phyloP scores from a whole-genome alignment of 2,888 invertebrate genomes.

The Mesoligia furuncula region DNA sequence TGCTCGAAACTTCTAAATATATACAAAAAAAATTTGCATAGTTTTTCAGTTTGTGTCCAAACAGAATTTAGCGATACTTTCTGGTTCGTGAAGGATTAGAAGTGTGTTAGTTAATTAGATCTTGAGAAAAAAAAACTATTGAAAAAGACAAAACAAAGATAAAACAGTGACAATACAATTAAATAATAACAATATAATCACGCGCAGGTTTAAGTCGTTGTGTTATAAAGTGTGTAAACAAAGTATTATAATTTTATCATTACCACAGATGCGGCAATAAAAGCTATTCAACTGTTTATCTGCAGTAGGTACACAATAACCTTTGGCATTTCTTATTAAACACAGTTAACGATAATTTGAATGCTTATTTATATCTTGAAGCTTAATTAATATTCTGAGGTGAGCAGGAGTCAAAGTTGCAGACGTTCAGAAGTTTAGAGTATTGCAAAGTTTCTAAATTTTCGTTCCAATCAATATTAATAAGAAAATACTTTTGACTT shows the following conservation, averaged over 20 bases:
- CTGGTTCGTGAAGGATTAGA: not conserved
- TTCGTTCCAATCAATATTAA: not conserved
- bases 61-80: not conserved
- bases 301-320: constrained; percentile 14
- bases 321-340: constrained; percentile 10
- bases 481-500: not conserved
- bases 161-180: not conserved
- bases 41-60: not conserved
- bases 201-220: constrained; percentile 12
- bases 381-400: not conserved
- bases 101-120: not conserved
- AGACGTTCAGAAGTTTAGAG: not conserved
- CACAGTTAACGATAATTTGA: constrained; percentile 12
- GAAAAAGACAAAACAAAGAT: not conserved
- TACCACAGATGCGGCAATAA: constrained; percentile 25
- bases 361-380: constrained; percentile 1
- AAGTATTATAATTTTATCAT: constrained; percentile 17
- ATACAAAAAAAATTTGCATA: too few relatives aligned
- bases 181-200: constrained; percentile 8
- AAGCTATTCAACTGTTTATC: constrained; percentile 1
- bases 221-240: constrained; percentile 29
- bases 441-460: not conserved
- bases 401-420: not conserved
- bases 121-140: not conserved
- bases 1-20: not conserved